Evolutionary conservation across 2,888 invertebrate genomes (phyloP).

Genomic region (Erebia epiphron): DNA sequence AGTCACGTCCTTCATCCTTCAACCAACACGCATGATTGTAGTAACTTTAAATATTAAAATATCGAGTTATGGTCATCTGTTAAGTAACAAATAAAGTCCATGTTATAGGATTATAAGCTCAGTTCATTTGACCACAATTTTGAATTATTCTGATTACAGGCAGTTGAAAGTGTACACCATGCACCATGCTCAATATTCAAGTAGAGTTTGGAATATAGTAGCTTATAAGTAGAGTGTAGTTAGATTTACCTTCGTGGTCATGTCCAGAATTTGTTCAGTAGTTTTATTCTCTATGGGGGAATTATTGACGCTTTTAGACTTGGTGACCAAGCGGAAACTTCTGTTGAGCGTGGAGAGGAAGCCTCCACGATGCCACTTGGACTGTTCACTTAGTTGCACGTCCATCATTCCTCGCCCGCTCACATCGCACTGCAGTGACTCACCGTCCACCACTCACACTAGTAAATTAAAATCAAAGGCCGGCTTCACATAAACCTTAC

Average conservation of each 20-base stretch:
- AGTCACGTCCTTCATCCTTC: conserved; percentile 12
- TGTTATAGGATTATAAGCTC: background rate
- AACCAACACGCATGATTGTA: background rate
- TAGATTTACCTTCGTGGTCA: conserved; percentile 58
- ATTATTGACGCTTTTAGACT: conserved; percentile 57
- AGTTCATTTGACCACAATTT: background rate
- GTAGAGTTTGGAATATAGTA: background rate
- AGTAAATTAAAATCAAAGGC: conserved; percentile 37
- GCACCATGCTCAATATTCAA: background rate
- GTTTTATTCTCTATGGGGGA: conserved; percentile 61
- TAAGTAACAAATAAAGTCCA: too few relatives aligned
- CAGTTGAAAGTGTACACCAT: background rate
- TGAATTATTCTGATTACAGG: background rate
- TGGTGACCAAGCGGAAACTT: conserved; percentile 72
- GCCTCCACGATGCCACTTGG: conserved; percentile 75
- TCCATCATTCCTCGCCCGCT: conserved; percentile 72
- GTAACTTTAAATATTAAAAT: background rate
- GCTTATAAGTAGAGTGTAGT: background rate
- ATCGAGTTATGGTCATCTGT: background rate
- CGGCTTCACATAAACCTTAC: conserved; percentile 45
- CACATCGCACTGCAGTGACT: conserved; percentile 72
- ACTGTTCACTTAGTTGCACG: conserved; percentile 67
- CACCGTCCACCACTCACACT: conserved; percentile 53
- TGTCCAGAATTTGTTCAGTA: conserved; percentile 58
- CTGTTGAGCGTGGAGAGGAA: conserved; percentile 75